Percentiles rank a stretch among this genome's conserved stretches.
phyloP scores from a whole-genome alignment of 1,140 invertebrate genomes.

The Rhagoletis pomonella region DNA sequence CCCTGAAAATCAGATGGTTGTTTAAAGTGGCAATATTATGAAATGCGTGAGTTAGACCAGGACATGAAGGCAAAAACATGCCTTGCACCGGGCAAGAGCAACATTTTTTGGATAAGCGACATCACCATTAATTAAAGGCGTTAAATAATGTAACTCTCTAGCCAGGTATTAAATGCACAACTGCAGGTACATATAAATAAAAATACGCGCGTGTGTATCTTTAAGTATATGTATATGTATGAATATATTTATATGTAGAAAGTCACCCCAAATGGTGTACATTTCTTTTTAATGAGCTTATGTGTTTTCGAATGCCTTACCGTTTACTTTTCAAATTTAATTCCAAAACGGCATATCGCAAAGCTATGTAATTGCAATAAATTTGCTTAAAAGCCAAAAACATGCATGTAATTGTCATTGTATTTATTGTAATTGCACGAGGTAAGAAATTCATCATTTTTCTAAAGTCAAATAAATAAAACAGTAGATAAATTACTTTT shows the following conservation, averaged over 20 bases:
- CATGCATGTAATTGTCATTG: constrained; percentile 10
- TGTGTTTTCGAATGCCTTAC: background rate
- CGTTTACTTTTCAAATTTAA: background rate
- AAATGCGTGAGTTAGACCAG: too few relatives aligned
- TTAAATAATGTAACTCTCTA: background rate
- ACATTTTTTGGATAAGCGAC: too few relatives aligned
- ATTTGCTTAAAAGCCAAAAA: constrained; percentile 15
- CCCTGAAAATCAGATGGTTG: too few relatives aligned
- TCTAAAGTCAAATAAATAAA: background rate
- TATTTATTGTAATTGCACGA: constrained; percentile 6
- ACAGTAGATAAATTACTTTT: background rate
- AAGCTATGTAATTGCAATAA: background rate
- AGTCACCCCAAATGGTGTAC: background rate
- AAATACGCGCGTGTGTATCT: background rate
- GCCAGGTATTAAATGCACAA: background rate
- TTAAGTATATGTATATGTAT: background rate
- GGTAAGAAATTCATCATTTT: constrained; percentile 38
- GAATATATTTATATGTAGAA: background rate
- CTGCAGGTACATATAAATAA: background rate
- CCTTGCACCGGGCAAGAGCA: too few relatives aligned
- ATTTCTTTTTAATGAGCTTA: background rate
- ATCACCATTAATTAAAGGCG: constrained; percentile 13
- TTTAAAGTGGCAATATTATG: too few relatives aligned
- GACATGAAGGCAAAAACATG: too few relatives aligned
- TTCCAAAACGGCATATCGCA: background rate